phyloP scores from a whole-genome alignment of 2,797 vertebrate species.

The Lindbergichthys nudifrons region DNA sequence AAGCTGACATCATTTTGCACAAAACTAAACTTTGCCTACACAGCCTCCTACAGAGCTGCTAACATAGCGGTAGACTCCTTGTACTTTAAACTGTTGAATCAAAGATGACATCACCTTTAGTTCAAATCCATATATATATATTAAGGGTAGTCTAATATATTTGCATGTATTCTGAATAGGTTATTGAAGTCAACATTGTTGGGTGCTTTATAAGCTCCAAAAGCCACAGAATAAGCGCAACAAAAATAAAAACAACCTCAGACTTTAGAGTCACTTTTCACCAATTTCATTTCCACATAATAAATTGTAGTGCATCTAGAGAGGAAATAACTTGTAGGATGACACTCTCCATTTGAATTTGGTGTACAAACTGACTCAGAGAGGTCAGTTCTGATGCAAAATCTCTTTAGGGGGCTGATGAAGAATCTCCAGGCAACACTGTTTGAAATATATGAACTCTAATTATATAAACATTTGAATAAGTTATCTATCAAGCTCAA shows the following conservation, averaged over 20 bases:
- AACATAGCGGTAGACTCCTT: background rate
- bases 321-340: slow-evolving; percentile 39
- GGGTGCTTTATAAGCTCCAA: background rate
- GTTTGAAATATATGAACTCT: slow-evolving; percentile 59
- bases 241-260: slow-evolving; percentile 5
- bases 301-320: slow-evolving; percentile 30
- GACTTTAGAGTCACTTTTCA: slow-evolving; percentile 11
- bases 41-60: too few species aligned
- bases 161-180: too few species aligned
- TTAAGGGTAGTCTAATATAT: too few species aligned
- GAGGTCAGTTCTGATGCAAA: slow-evolving; percentile 44
- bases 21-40: too few species aligned
- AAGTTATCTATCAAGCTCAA: slow-evolving; percentile 61
- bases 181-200: background rate
- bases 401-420: slow-evolving; percentile 38
- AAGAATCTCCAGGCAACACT: slow-evolving; percentile 48
- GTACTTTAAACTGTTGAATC: background rate
- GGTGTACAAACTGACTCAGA: slow-evolving; percentile 36
- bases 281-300: slow-evolving; percentile 40
- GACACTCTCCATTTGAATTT: slow-evolving; percentile 55
- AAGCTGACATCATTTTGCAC: background rate
- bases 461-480: slow-evolving; percentile 66
- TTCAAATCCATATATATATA: background rate
- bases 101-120: background rate
- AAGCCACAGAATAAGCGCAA: background rate